phyloP scores from a whole-genome alignment of 2,888 invertebrate species.

The Nemotelus nigrinus region DNA sequence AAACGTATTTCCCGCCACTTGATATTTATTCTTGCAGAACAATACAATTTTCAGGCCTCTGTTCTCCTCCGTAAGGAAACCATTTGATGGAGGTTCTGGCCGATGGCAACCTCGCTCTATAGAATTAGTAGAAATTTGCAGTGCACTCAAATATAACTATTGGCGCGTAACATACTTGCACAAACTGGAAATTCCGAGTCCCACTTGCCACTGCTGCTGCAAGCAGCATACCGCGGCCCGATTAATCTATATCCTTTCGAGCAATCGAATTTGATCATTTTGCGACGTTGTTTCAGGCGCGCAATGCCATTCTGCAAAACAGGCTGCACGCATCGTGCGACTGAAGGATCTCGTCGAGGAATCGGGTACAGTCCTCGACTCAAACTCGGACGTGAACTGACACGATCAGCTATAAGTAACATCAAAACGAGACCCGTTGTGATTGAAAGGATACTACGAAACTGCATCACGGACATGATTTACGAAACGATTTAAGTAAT shows the following conservation, averaged over 20 bases:
- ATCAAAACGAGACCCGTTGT: neutral
- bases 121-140: slow-evolving; percentile 48
- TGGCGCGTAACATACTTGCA: slow-evolving; percentile 73
- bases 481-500: neutral
- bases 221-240: slow-evolving; percentile 57
- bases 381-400: neutral
- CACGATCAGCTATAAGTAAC: neutral
- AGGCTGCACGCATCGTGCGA: slow-evolving; percentile 2
- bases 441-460: neutral
- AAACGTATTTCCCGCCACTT: slow-evolving; percentile 69
- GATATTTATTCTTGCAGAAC: slow-evolving; percentile 74
- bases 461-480: neutral
- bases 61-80: slow-evolving; percentile 66
- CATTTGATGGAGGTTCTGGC: slow-evolving; percentile 66
- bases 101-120: slow-evolving; percentile 71
- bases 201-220: slow-evolving; percentile 71
- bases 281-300: slow-evolving; percentile 42
- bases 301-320: slow-evolving; percentile 46
- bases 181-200: slow-evolving; percentile 75
- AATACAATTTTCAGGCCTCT: slow-evolving; percentile 70
- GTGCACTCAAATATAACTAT: neutral
- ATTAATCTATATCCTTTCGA: slow-evolving; percentile 35
- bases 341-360: neutral
- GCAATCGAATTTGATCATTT: slow-evolving; percentile 46
- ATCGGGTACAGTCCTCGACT: neutral